phyloP scores from a whole-genome alignment of 2,888 invertebrate species.

The Mechanitis messenoides region DNA sequence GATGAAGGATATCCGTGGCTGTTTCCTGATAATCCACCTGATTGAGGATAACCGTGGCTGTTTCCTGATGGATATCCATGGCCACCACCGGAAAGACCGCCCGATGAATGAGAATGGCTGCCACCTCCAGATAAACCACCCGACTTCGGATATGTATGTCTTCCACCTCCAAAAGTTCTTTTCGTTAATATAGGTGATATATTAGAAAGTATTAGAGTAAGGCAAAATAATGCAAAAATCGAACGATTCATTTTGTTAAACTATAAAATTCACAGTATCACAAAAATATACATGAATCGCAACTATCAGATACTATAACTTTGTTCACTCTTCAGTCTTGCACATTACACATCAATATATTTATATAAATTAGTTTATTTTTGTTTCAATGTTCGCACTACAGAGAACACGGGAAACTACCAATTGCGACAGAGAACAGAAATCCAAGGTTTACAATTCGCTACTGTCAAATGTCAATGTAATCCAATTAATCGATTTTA shows the following conservation, averaged over 20 bases:
- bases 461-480: no score
- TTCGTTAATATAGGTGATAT: slow-evolving; percentile 37
- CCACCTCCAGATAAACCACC: slow-evolving; percentile 26
- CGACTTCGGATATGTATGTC: slow-evolving; percentile 28
- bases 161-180: slow-evolving; percentile 37
- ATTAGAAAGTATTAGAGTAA: slow-evolving; percentile 43
- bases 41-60: slow-evolving; percentile 36
- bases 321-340: no score
- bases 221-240: slow-evolving; percentile 44
- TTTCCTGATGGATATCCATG: slow-evolving; percentile 28
- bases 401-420: no score
- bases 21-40: slow-evolving; percentile 33
- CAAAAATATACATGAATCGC: slow-evolving; percentile 5
- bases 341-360: no score
- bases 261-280: slow-evolving; percentile 10
- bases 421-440: no score
- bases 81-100: slow-evolving; percentile 40
- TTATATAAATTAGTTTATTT: no score
- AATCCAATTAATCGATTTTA: no score
- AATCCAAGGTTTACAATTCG: no score
- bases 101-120: slow-evolving; percentile 40
- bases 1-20: slow-evolving; percentile 39
- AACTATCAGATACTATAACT: no score
- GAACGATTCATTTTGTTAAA: slow-evolving; percentile 31
- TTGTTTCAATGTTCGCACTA: no score